Base-by-base conservation (phyloP, 2,888 invertebrate species). In the Beris chalybata region DNA sequence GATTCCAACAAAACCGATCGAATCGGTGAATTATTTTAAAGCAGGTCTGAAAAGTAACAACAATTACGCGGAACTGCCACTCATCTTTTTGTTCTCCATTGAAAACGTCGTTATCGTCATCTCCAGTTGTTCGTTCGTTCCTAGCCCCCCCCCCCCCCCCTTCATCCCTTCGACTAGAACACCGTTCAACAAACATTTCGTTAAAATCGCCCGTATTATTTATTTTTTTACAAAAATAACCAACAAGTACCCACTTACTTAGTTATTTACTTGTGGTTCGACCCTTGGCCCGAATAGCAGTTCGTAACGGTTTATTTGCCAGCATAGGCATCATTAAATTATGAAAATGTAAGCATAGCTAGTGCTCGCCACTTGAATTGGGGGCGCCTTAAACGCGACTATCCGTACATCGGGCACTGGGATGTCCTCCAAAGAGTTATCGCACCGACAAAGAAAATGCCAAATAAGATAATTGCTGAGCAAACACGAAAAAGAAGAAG, bases 261-360 rank as follows among this genome's bases (percentile, higher is more conserved):
- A 38, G 7, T 38, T 38, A 38, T 38, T 38, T 38, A 38, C 38
- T 38, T 38, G 38, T 9, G 32, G 61, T 29, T 50, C 22, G 61
- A 61, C 50, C 50, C 52, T 13, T 50, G 52, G 50, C 61, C 61
- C 38, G 50, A 52, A 38, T 43, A 38, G 61, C 52, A 52, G 52
- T 15, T 50, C 61, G 50, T 61, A 61, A 61, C 61, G 50, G 61
- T 61, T 61, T 61, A 61, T 61, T 61, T 59, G 50, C 59, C 59
- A 38, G 50, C 30, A 15, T 38, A 61, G 61, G 50, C 61, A 61
- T 61, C 61, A 61, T 61, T 61, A 61, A 61, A 61, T 61, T 61
- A 61, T 61, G 61, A 61, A 61, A 61, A 52, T 61, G 32, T 32
- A 61, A 61, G 52, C 61, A 52, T 38, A 38, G 50, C 31, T 12